phyloP scores from a whole-genome alignment of 2,888 invertebrate genomes.

The Pinctada fucata region DNA sequence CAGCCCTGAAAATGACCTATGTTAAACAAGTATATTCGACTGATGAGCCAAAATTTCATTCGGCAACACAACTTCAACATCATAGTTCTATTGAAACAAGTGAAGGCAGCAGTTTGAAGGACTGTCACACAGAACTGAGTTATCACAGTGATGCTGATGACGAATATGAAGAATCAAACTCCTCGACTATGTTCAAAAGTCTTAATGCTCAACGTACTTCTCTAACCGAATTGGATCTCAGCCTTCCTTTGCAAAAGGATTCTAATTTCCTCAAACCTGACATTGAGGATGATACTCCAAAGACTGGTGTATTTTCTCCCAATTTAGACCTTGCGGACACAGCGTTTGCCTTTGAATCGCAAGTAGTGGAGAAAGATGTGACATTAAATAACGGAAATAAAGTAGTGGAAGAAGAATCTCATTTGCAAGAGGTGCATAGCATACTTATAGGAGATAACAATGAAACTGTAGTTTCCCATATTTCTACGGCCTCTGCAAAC shows the following conservation, averaged over 20 bases:
- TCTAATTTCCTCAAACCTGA: neutral
- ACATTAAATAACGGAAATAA: too few species aligned
- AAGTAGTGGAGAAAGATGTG: slow-evolving; percentile 32
- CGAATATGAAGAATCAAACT: slow-evolving; percentile 56
- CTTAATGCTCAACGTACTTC: slow-evolving; percentile 14
- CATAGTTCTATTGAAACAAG: slow-evolving; percentile 21
- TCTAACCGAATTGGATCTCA: too few species aligned
- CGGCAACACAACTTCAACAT: too few species aligned
- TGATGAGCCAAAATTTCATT: too few species aligned
- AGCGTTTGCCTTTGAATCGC: slow-evolving; percentile 1
- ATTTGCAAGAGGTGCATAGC: neutral
- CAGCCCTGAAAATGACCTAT: too few species aligned
- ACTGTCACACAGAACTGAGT: too few species aligned
- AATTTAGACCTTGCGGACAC: neutral
- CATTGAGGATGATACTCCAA: neutral
- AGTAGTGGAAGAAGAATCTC: too few species aligned
- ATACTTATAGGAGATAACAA: neutral
- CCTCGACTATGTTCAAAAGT: slow-evolving; percentile 52
- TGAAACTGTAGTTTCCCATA: too few species aligned
- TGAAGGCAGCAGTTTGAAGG: slow-evolving; percentile 47
- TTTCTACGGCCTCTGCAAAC: neutral
- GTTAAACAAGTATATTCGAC: too few species aligned
- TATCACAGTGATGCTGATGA: slow-evolving; percentile 62
- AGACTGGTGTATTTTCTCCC: slow-evolving; percentile 1
- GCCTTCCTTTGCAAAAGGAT: neutral